phyloP scores from a whole-genome alignment of 2,113 vertebrate species.

The Halichoeres trimaculatus region DNA sequence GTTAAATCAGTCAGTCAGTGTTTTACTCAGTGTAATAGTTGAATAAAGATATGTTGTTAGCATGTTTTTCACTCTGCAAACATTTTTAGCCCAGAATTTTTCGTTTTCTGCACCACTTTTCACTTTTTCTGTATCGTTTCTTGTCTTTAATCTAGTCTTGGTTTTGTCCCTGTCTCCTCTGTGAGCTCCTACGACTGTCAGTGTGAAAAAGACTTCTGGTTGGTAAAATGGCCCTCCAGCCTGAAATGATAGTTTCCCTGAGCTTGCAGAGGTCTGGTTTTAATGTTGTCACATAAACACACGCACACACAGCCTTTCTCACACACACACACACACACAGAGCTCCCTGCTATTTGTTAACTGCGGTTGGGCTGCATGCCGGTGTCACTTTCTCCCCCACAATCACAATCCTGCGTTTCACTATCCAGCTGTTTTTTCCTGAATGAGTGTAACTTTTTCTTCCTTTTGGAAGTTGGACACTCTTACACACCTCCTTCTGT shows the following conservation, averaged over 20 bases:
- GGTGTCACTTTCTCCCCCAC: constrained; percentile 50
- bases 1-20: too few relatives aligned
- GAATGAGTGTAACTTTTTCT: constrained; percentile 15
- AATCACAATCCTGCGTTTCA: constrained; percentile 15
- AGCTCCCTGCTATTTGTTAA: constrained; percentile 44
- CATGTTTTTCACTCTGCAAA: too few relatives aligned
- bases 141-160: too few relatives aligned
- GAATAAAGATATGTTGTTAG: too few relatives aligned
- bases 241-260: constrained; percentile 33
- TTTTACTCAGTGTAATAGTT: too few relatives aligned
- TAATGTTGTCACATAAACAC: constrained; percentile 41
- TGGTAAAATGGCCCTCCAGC: constrained; percentile 25
- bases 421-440: constrained; percentile 24
- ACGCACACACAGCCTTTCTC: background rate
- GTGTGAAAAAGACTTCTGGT: constrained; percentile 8
- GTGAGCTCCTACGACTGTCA: constrained; percentile 42
- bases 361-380: constrained; percentile 44
- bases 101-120: too few relatives aligned
- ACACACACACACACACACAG: constrained; percentile 20
- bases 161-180: constrained; percentile 35
- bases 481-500: background rate
- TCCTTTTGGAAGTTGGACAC: background rate
- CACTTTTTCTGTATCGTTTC: too few relatives aligned
- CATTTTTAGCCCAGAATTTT: too few relatives aligned
- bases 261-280: constrained; percentile 50